Conservation (phyloP, 1,140 invertebrate species). For the Brachionus plicatilis region DNA sequence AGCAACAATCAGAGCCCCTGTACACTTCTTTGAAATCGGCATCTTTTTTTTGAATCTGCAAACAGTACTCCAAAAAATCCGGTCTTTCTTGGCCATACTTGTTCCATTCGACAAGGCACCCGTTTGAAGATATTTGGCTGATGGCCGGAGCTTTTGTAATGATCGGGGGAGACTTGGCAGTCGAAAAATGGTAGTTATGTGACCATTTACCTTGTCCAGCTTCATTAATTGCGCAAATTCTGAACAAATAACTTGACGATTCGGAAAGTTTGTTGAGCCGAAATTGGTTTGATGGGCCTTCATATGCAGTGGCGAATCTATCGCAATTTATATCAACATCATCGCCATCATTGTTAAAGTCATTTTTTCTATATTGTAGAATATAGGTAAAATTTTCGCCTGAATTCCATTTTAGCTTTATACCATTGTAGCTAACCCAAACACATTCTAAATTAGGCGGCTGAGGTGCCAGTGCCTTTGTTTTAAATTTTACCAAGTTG, state of each 20-base stretch:
- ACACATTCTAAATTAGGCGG: slow-evolving; percentile 70
- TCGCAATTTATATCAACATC: not conserved
- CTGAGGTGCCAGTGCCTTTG: slow-evolving; percentile 68
- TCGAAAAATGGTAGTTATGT: slow-evolving; percentile 64
- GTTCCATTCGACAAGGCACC: not conserved
- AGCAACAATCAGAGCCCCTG: slow-evolving; percentile 64
- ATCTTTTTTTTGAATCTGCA: slow-evolving; percentile 40
- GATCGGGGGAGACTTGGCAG: slow-evolving; percentile 69
- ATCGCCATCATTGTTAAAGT: not conserved
- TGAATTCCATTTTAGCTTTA: slow-evolving; percentile 72
- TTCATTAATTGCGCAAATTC: slow-evolving; percentile 74
- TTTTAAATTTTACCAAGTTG: slow-evolving; percentile 64
- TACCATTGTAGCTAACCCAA: slow-evolving; percentile 67
- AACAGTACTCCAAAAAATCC: not conserved
- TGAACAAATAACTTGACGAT: slow-evolving; percentile 69
- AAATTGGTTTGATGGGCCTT: slow-evolving; percentile 67
- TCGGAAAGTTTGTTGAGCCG: slow-evolving; percentile 75
- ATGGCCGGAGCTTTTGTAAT: slow-evolving; percentile 63
- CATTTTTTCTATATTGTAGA: slow-evolving; percentile 20
- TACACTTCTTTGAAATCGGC: slow-evolving; percentile 58
- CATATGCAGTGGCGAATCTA: slow-evolving; percentile 61
- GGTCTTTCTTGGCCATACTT: not conserved
- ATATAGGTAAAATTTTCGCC: not conserved
- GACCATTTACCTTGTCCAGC: slow-evolving; percentile 74
- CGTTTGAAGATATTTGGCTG: not conserved